Base-by-base conservation (phyloP, 2,797 vertebrate species). In the Philypnodon macrostomus region DNA sequence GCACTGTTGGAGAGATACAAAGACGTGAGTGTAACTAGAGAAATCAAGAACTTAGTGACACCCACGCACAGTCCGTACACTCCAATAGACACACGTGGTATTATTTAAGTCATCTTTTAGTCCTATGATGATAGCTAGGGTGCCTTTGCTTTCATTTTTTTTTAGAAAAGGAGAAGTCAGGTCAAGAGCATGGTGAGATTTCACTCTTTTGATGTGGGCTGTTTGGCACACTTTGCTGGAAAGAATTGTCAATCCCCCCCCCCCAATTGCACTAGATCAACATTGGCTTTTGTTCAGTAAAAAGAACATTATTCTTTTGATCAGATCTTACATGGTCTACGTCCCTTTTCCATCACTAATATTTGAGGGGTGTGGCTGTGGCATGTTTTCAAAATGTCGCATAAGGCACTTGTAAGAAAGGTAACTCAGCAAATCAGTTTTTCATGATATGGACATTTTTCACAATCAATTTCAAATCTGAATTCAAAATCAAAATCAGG, bases 1-100 rank as follows among this genome's bases (percentile, higher is more conserved):
- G 53, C 27, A 63, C 52, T 59, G 48, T 69, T 63, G 40, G 50
- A n/a, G 50, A 1, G 6, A 52, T 55, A 70, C 38, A 63, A 67
- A 71, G 44, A 55, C 58, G 1, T 10, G 10, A 52, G 42, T 54
- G 27, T 53, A 56, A 67, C 57, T 53, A 57, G 30, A 59, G 48
- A 63, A 47, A 59, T 49, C 37, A 64, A 53, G 40, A 63, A 64
- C 47, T 67, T 40, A 56, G 53, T 27, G 47, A 64, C 58, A 38
- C 51, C 44, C 45, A 63, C 49, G 2, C 44, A 48, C 29, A 56
- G 13, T 37, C 32, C 23, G 1, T 14, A 15, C 19, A n/a, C 14
- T 17, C 31, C 12, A 18, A 10, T 13, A 32, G 30, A 32, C 29
- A 31, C 42, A 16, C 16, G 46, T 52, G 29, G 12, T 27, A 44